These are phyloP conservation scores for Drosophila bunnanda DNA, from an alignment of 2,888 invertebrate species.

Conservation along the genomic window DNA sequence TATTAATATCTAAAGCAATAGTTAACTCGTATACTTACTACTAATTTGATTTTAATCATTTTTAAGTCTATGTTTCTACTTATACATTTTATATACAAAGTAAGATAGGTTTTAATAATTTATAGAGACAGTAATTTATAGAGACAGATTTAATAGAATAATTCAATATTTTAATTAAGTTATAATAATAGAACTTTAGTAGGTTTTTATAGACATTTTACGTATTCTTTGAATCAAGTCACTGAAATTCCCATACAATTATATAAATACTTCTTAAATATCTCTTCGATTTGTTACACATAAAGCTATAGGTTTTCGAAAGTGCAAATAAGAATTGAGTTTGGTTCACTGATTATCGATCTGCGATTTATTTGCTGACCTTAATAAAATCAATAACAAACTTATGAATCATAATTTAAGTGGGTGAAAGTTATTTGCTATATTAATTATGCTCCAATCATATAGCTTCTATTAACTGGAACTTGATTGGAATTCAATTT, in stretches of 20 bases:
- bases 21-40: neutral
- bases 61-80: too few relatives aligned
- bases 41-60: neutral
- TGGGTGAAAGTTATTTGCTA: conserved; percentile 8
- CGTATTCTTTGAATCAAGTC: neutral
- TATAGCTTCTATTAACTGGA: neutral
- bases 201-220: too few relatives aligned
- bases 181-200: too few relatives aligned
- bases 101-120: neutral
- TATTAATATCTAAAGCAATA: neutral
- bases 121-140: neutral
- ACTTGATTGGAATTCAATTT: too few relatives aligned
- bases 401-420: neutral
- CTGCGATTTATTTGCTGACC: neutral
- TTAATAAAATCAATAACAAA: neutral
- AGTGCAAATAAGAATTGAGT: conserved; percentile 18
- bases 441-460: neutral
- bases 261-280: neutral
- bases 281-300: neutral
- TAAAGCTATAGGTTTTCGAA: neutral
- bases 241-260: neutral
- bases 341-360: conserved; percentile 13
- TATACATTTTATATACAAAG: neutral
- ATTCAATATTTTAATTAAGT: neutral
- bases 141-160: accelerated